A percentile compares a stretch with the other conserved stretches of the same genome.
Evolutionary conservation across 1,140 invertebrate species (phyloP).

Genomic region (Druon quercuslanigerum): DNA sequence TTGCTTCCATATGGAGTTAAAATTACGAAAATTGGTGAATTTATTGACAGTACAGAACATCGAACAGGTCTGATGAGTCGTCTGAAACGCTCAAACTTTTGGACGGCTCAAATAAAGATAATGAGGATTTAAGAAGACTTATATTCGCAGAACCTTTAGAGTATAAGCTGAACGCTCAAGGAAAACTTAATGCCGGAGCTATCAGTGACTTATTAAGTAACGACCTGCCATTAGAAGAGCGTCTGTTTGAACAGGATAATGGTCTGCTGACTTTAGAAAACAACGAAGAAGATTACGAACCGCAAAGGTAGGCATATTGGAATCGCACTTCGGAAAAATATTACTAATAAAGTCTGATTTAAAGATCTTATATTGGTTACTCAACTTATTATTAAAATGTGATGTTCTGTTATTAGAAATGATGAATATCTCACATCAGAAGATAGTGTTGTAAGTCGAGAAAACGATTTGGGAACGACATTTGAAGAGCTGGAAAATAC

Average conservation of each 20-base stretch:
- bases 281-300: conserved; percentile 32
- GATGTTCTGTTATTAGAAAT: no score
- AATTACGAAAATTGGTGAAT: conserved; percentile 8
- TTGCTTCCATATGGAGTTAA: neutral
- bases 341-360: conserved; percentile 4
- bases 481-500: no score
- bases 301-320: conserved; percentile 17
- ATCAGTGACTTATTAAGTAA: conserved; percentile 35
- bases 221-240: conserved; percentile 35
- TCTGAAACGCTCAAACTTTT: neutral
- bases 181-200: conserved; percentile 34
- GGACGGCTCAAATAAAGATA: neutral
- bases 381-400: neutral
- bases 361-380: neutral
- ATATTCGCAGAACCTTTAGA: conserved; percentile 23
- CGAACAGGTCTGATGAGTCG: neutral
- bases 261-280: neutral
- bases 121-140: neutral
- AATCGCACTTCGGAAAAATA: neutral
- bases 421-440: no score
- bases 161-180: conserved; percentile 21
- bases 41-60: conserved; percentile 28
- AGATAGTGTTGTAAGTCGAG: no score
- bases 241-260: neutral
- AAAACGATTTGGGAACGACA: no score